Evolutionary conservation across 35 echinoderm and acorn worm genomes (phyloP), one percentile per base, ranked within the genome.

Genomic region (Holothuria glaberrima): DNA sequence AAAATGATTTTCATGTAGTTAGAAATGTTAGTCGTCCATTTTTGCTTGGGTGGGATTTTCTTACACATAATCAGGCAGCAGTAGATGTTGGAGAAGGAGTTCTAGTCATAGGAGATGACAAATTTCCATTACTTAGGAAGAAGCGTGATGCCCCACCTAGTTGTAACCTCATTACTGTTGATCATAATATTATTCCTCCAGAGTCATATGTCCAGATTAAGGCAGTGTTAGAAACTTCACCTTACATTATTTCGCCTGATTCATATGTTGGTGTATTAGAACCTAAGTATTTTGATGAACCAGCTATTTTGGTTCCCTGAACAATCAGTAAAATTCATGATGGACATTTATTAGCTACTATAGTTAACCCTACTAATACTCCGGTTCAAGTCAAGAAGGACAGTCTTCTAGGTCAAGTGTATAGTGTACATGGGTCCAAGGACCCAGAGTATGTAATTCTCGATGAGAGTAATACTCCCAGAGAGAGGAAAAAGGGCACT

Each of bases 11-110:
- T 6, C 65, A 19, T 68, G n/a, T 68, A 9, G 65, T 24, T 19
- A 68, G 65, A 68, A 30, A 71, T 30, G 28, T 71, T 32, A 71
- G 28, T 16, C 68, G 28, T 30, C 68, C 68, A 30, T 26, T 71
- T 4, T 30, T 71, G 28, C 68, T 71, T 71, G 27, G 68, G 4
- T 71, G 68, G 68, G 68, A 71, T 71, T 71, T 71, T 71, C 68
- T 71, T 3, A 6, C 27, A 71, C 27, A 30, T 6, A 71, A 71
- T 31, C 3, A 71, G 6, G 68, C 22, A 71, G 27, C 21, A 9
- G 27, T 71, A 1, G 60, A 27, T 64, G 60, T 71, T 30, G 6
- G 6, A 71, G 9, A 71, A 27, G 68, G 68, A 27, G 9, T 30
- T 71, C 17, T 71, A 17, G 28, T n/a, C 28, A 71, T 71, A 9